Conservation (phyloP, 30 jellyfish, hydroid and myxozoan genomes). For the Aurelia aurita region DNA sequence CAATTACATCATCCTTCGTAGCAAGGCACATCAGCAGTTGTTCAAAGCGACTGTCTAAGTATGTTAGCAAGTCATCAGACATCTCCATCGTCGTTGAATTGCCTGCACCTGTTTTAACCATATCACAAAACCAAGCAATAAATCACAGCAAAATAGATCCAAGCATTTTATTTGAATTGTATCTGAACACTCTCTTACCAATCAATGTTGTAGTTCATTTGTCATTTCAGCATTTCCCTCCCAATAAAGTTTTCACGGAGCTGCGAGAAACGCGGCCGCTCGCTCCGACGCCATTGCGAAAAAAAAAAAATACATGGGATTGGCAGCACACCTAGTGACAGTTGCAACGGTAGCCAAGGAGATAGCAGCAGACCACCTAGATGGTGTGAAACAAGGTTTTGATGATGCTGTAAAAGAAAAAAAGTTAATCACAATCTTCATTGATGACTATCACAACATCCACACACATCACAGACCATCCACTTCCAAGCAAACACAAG, state of each 20-base stretch:
- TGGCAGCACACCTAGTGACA: too few relatives aligned
- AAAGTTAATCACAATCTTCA: too few relatives aligned
- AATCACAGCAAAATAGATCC: not conserved
- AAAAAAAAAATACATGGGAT: not conserved
- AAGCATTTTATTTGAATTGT: not conserved
- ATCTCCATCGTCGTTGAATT: not conserved
- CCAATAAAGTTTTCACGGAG: constrained; percentile 4
- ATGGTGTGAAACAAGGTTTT: too few relatives aligned
- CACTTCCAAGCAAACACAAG: too few relatives aligned
- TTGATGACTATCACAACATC: too few relatives aligned
- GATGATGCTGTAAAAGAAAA: too few relatives aligned
- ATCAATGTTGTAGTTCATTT: not conserved
- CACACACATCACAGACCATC: too few relatives aligned
- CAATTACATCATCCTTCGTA: not conserved
- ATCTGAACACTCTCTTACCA: not conserved
- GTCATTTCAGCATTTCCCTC: not conserved
- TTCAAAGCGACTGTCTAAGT: constrained; percentile 1
- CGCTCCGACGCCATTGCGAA: constrained; percentile 3
- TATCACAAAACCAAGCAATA: not conserved
- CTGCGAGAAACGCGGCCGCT: constrained; percentile 3
- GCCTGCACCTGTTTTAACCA: not conserved
- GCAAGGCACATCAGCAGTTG: constrained; percentile 1
- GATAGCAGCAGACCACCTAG: too few relatives aligned
- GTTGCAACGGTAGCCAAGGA: too few relatives aligned
- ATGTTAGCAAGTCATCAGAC: not conserved